Evolutionary conservation across 2,888 invertebrate genomes (phyloP), one percentile per base, ranked within the genome.

Genomic region (Dorcus parallelipipedus): DNA sequence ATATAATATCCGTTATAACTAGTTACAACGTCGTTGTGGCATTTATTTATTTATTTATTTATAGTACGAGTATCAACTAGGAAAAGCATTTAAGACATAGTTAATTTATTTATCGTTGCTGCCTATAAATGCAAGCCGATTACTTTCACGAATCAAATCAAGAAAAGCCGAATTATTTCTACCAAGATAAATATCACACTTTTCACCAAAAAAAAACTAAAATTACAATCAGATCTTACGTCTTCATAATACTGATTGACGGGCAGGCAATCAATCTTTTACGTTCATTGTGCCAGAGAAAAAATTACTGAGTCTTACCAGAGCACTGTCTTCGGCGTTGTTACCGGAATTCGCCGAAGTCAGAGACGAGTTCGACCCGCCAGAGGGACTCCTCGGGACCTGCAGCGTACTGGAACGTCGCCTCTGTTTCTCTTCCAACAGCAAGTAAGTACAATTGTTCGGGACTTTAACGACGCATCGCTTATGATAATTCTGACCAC

Each of bases 401-500:
- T 79, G 80, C 17, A 82, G 74, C 73, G 80, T 74, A 73, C 81
- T 71, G 41, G 80, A 79, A 66, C 79, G 78, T 45, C 80, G 72
- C 39, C 81, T 67, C 58, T 76, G 71, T 56, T 75, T 70, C 64
- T 73, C 74, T 55, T 75, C 76, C 43, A 80, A 73, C 26, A 77
- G 68, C 14, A 69, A 71, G 65, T 85, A 85, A 56, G 88, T 87
- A 82, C 99, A 99, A 83, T 99, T 97, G 76, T 97, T 97, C 50
- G 98, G 98, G 64, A 99, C 94, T 81, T 97, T 97, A 65, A 96
- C 93, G 49, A 92, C 92, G 79, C 93, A 99, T 51, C 98, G 86
- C 79, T 99, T 99, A 84, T 99, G 99, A 82, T 95, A 99, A 82
- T 97, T 98, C 75, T 95, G 87, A 9, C 96, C 93, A 83, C 98